Base-by-base conservation (phyloP, 2,888 invertebrate species). In the Sminthurides aquaticus region DNA sequence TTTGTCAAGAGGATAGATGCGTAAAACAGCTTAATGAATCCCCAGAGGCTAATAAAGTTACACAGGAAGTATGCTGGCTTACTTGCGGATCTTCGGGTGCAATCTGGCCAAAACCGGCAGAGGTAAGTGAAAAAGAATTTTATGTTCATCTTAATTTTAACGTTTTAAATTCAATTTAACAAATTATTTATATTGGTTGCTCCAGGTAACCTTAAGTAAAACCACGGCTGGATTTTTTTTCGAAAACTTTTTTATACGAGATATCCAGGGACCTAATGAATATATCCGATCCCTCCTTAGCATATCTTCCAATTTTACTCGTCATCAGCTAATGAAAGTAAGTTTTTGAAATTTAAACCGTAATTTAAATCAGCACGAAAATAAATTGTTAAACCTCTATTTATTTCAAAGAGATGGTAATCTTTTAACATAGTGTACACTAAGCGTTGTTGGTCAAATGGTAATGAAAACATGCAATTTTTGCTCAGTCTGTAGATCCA, bases 51-150 rank as follows among this genome's bases (percentile, higher is more conserved):
- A n/a, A n/a, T n/a, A 34, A 64, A 8, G 57, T 49, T 3, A 56
- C 67, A 3, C 57, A 86, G 66, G 82, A 84, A 62, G 80, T 84
- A 48, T 89, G 88, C 73, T 82, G 87, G 43, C 80, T 87, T 2
- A 84, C 84, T 0, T 89, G 89, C 73, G 87, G 87, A 0, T 78
- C 81, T 27, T 84, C 83, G 72, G 87, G 87, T 0, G 81, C 84
- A 0, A 79, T 88, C 2, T 89, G 88, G 88, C 89, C 89, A 0
- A 79, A 79, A 72, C 88, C 88, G 0, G 83, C 84, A 0, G 80
- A 72, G 11, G 52, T 64, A 57, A n/a, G 43, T 52, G 20, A n/a
- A n/a, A n/a, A n/a, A n/a, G n/a, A 57, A 18, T 24, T 22, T 57
- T n/a, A 26, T 15, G 22, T 22, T 3, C 11, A 22, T 18, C 3